phyloP scores from a whole-genome alignment of 2,113 vertebrate species.

The Aptenodytes patagonicus region DNA sequence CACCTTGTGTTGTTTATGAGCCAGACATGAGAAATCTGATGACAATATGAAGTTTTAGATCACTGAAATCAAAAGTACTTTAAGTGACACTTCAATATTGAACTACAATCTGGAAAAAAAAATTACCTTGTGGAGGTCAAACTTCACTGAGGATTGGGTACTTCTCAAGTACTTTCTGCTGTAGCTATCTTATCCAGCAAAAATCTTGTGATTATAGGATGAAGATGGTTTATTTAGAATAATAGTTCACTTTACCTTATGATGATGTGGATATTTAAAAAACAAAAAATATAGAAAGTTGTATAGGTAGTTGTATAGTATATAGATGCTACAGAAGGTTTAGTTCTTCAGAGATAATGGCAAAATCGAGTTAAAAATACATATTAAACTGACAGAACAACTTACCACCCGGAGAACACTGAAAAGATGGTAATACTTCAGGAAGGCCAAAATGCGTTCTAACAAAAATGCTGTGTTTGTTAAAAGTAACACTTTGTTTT shows the following conservation, averaged over 20 bases:
- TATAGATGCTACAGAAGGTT: background rate
- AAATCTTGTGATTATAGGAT: background rate
- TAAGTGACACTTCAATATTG: background rate
- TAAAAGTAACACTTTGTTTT: background rate
- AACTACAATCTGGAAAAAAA: background rate
- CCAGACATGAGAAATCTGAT: background rate
- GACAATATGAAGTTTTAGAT: background rate
- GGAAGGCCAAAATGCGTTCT: background rate
- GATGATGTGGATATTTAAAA: background rate
- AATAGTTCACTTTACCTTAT: background rate
- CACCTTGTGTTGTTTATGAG: background rate
- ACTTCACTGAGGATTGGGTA: background rate
- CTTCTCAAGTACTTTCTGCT: background rate
- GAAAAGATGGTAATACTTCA: background rate
- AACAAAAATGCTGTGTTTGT: background rate
- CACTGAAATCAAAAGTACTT: background rate
- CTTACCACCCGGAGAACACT: rapidly evolving
- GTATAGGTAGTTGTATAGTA: too few relatives aligned
- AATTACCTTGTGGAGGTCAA: background rate
- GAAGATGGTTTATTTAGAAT: background rate
- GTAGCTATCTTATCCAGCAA: background rate
- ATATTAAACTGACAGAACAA: background rate
- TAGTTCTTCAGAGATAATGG: background rate
- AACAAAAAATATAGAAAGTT: rapidly evolving
- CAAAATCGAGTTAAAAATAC: background rate